Percentiles rank a stretch among this genome's conserved stretches.
These are phyloP conservation scores for Myodes glareolus DNA, from an alignment of 2,113 vertebrate genomes.

Conservation along the genomic window DNA sequence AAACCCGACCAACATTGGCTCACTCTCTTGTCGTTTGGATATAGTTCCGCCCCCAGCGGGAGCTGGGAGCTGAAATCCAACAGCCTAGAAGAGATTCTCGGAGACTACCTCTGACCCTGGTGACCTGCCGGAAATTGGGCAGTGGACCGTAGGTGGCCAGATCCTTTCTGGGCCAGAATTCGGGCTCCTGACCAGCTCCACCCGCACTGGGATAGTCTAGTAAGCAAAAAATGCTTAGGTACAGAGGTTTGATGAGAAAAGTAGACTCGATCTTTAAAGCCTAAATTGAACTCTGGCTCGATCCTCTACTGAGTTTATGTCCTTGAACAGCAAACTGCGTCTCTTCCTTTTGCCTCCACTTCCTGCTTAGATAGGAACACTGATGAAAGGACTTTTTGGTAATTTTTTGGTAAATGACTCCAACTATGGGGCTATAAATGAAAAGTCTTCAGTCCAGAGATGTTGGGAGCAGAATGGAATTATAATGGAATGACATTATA, in stretches of 20 bases:
- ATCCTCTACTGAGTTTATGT: not conserved
- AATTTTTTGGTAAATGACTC: not conserved
- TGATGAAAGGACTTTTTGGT: not conserved
- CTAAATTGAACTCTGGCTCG: not conserved
- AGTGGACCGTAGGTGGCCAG: not conserved
- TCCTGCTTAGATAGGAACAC: not conserved
- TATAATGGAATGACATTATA: not conserved
- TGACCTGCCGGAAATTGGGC: not conserved
- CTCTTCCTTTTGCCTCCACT: not conserved
- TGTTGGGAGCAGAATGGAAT: not conserved
- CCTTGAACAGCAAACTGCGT: constrained; percentile 8
- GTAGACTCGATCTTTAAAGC: not conserved
- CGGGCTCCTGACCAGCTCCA: not conserved
- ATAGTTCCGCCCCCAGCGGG: constrained; percentile 6
- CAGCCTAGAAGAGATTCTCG: not conserved
- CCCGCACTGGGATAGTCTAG: not conserved
- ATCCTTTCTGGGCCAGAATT: not conserved
- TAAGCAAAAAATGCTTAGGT: not conserved
- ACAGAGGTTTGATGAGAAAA: not conserved
- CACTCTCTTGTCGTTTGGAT: constrained; percentile 27
- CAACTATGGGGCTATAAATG: not conserved
- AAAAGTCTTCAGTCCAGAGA: not conserved
- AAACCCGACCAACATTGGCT: constrained; percentile 36
- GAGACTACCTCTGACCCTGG: not conserved
- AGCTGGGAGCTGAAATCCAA: fast-evolving